A percentile compares a stretch with the other conserved stretches of the same genome.
Conservation (phyloP, 2,113 vertebrate genomes). For the Spheniscus mendiculus region DNA sequence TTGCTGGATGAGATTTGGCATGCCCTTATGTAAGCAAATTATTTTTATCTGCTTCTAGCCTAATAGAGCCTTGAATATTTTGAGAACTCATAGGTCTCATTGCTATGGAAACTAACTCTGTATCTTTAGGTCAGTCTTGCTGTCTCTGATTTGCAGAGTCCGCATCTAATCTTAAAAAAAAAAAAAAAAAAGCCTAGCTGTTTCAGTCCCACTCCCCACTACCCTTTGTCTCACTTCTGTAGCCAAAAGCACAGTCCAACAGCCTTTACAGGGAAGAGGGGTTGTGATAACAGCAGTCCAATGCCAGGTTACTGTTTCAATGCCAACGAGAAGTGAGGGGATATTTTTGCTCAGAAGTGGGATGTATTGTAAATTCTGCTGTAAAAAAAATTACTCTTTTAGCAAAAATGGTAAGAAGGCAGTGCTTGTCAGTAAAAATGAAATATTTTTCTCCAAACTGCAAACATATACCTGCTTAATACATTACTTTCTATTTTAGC, state of each 20-base stretch:
- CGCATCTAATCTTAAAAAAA: not conserved
- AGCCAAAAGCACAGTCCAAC: not conserved
- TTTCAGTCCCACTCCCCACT: not conserved
- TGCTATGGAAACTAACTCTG: conserved; percentile 55
- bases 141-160: not conserved
- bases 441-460: not conserved
- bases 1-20: not conserved
- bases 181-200: not conserved
- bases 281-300: not conserved
- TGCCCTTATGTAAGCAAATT: conserved; percentile 11
- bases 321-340: not conserved
- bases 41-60: conserved; percentile 43
- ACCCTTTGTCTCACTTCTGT: not conserved
- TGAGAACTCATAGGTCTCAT: conserved; percentile 22
- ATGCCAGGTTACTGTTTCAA: not conserved
- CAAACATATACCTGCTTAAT: not conserved
- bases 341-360: not conserved
- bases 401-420: not conserved
- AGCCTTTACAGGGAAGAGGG: not conserved
- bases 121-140: conserved; percentile 40
- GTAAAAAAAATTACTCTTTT: not conserved
- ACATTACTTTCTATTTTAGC: not conserved
- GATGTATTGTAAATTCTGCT: not conserved
- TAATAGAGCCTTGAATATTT: conserved; percentile 25
- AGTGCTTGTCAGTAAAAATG: not conserved